phyloP scores from a whole-genome alignment of 2,113 vertebrate genomes.

The Cyrtonyx montezumae region DNA sequence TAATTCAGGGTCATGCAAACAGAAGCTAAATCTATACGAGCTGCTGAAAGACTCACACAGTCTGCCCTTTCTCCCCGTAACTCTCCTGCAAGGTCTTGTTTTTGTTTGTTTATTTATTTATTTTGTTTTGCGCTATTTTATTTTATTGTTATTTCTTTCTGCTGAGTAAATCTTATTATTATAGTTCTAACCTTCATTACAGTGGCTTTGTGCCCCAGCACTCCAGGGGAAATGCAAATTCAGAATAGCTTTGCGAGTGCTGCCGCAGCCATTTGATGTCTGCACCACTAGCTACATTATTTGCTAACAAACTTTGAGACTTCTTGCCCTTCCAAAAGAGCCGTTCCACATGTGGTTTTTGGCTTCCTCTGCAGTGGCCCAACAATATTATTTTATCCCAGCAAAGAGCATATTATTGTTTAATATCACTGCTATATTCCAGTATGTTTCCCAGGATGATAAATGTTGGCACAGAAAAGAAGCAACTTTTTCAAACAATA shows the following conservation, averaged over 20 bases:
- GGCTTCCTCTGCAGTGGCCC: slow-evolving; percentile 55
- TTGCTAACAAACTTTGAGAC: slow-evolving; percentile 59
- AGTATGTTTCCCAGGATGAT: slow-evolving; percentile 71
- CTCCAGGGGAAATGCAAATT: slow-evolving; percentile 8
- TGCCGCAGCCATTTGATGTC: slow-evolving; percentile 37
- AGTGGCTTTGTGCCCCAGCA: slow-evolving; percentile 12
- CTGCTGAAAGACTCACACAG: not conserved
- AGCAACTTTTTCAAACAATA: slow-evolving; percentile 73
- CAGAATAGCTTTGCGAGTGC: slow-evolving; percentile 17
- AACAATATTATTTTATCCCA: slow-evolving; percentile 64
- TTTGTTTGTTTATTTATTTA: not conserved
- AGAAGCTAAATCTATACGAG: not conserved
- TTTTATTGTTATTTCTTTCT: not conserved
- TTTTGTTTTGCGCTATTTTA: not conserved
- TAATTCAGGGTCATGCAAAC: not conserved
- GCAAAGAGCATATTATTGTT: slow-evolving; percentile 64
- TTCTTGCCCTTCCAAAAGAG: slow-evolving; percentile 61
- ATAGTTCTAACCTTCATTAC: slow-evolving; percentile 23
- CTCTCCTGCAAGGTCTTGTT: not conserved
- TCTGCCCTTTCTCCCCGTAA: not conserved
- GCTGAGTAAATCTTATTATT: slow-evolving; percentile 5
- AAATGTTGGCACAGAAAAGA: slow-evolving; percentile 64
- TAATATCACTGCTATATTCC: slow-evolving; percentile 68
- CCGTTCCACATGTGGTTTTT: slow-evolving; percentile 63
- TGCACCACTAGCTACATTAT: slow-evolving; percentile 45